Conservation (phyloP, 2,113 vertebrate species). For the Apus apus region DNA sequence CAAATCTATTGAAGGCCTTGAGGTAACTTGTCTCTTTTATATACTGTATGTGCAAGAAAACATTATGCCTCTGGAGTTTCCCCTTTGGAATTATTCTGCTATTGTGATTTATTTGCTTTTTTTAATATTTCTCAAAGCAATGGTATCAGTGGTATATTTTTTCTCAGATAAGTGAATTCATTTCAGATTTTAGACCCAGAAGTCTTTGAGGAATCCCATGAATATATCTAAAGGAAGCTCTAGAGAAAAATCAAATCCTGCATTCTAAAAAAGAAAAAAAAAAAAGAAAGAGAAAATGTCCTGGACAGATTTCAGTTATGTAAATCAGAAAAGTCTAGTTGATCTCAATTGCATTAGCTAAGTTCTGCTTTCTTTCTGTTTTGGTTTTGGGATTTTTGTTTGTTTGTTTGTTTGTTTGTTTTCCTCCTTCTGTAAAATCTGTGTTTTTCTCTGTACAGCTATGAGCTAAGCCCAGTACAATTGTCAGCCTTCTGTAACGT, state of each 20-base stretch:
- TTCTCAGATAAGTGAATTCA: constrained; percentile 27
- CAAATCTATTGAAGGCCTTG: constrained; percentile 53
- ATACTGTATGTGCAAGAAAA: constrained; percentile 8
- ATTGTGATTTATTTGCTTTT: constrained; percentile 64
- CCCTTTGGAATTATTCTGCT: constrained; percentile 41
- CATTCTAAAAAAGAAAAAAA: background rate
- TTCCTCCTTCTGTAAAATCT: background rate
- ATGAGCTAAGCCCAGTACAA: background rate
- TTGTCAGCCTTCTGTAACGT: background rate
- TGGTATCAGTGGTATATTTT: background rate
- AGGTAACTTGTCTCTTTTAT: constrained; percentile 55
- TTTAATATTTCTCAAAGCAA: constrained; percentile 39
- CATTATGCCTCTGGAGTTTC: constrained; percentile 1
- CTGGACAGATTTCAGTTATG: background rate
- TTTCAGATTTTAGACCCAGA: constrained; percentile 18
- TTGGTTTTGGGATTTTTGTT: too few species aligned
- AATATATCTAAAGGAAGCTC: background rate
- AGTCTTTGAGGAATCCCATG: background rate
- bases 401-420: background rate
- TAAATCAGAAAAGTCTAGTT: background rate
- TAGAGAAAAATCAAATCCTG: background rate
- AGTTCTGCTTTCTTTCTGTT: background rate
- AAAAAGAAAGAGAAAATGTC: background rate
- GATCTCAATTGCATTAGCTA: background rate
- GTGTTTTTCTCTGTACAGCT: background rate